Evolutionary conservation across 2,888 invertebrate genomes (phyloP), one percentile per base, ranked within the genome.

Genomic region (Tinea trinotella): DNA sequence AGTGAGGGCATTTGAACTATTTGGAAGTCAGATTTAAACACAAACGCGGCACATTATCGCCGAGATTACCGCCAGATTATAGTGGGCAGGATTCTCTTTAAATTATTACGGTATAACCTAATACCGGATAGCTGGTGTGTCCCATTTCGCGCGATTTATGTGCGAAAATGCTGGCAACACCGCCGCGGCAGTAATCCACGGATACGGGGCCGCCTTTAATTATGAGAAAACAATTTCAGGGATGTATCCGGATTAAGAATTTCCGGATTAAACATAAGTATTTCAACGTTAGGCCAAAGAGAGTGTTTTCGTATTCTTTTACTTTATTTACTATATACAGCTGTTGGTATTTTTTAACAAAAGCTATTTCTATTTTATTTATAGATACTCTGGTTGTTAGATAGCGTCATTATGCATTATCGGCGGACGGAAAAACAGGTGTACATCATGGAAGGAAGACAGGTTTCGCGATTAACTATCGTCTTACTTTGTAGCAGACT

Each of bases 211-310:
- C 67, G 69, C 69, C 67, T 71, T 76, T 83, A 84, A 86, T 85
- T 83, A 84, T 85, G 84, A 84, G 84, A 81, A 85, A 84, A 84
- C 84, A 84, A 84, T 85, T 85, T 83, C 74, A 74, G 69, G 71
- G 71, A 70, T 78, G 76, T 81, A 76, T 82, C 78, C 80, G 35
- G 50, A 24, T 24, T 50, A 50, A 18, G 24, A 40, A 53, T 40
- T 18, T 3, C 40, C 9, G 52, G 52, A 34, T 52, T 52, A 52
- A 15, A n/a, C 17, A 15, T 9, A 46, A 19, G 19, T 46, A 46
- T 46, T 46, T 40, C 7, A 7, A 30, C 30, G 7, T 30, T 30
- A 7, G 30, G 7, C n/a, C 30, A 30, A 30, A n/a, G n/a, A n/a
- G 30, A 30, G 7, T 30, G 30, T 30, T 30, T 4, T 30, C n/a